phyloP scores from a whole-genome alignment of 2,888 invertebrate species.

The Acleris literana region DNA sequence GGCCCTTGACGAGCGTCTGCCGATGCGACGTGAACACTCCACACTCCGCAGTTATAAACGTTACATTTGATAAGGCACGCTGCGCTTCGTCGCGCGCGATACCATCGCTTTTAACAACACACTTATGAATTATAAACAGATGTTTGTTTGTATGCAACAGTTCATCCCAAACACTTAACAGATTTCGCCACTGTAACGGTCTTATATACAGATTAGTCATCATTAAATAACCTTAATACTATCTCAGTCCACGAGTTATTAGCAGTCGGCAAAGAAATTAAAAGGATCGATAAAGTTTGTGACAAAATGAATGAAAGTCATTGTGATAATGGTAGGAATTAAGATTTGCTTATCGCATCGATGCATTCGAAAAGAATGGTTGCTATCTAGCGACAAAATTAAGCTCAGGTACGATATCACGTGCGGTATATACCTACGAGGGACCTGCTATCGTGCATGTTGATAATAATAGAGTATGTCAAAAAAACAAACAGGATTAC shows the following conservation, averaged over 20 bases:
- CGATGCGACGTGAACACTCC: constrained; percentile 57
- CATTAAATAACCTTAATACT: constrained; percentile 8
- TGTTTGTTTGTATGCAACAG: too few species aligned
- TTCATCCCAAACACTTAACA: too few species aligned
- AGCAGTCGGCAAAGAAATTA: constrained; percentile 24
- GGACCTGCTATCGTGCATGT: constrained; percentile 11
- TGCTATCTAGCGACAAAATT: constrained; percentile 33
- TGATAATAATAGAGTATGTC: constrained; percentile 39
- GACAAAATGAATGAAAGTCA: constrained; percentile 16
- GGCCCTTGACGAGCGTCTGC: constrained; percentile 65
- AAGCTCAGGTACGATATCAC: constrained; percentile 29
- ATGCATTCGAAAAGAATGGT: constrained; percentile 19
- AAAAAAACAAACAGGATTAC: constrained; percentile 61
- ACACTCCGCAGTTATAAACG: constrained; percentile 30
- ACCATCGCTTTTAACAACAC: neutral
- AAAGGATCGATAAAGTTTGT: constrained; percentile 12
- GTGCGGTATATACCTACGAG: constrained; percentile 11
- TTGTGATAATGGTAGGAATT: constrained; percentile 36
- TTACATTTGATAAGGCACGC: constrained; percentile 67
- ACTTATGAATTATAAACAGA: too few species aligned
- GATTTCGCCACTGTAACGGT: neutral
- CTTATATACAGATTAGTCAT: constrained; percentile 7
- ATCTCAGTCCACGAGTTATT: constrained; percentile 9
- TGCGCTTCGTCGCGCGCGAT: constrained; percentile 35
- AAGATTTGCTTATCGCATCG: constrained; percentile 36